Evolutionary conservation across 2,888 invertebrate species (phyloP), one percentile per base, ranked within the genome.

Genomic region (Aricia artaxerxes): DNA sequence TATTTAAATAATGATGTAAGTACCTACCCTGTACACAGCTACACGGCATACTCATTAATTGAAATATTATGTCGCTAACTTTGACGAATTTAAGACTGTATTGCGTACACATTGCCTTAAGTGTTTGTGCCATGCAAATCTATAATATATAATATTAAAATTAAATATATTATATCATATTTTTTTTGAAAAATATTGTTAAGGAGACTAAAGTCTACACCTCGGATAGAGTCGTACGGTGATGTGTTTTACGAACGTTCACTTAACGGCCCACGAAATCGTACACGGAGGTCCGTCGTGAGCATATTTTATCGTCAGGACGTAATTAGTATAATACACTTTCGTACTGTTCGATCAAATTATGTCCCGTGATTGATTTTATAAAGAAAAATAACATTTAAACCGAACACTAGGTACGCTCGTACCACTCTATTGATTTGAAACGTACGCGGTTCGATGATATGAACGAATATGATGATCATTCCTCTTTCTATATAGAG

Each of bases 321-420:
- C 64, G 31, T 64, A 31, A 64, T 64, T 64, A 64, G 64, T 24
- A 64, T 64, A 64, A 64, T 64, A 64, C 24, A 64, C 64, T 31
- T 64, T 78, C 38, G 24, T 31, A 49, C 72, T 2, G 16, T 38
- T 35, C 11, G 49, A 16, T 78, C 11, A 35, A 16, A n/a, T 49
- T 3, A 35, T 35, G 78, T 69, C 6, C 7, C 9, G 31, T 24
- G 24, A 31, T 73, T 73, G 40, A 73, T 73, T 80, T 77, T 78
- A 78, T 80, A 77, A 53, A 80, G 79, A 79, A 77, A 80, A 79
- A 79, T 77, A 49, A 77, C 31, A 78, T 79, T 80, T 80, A 80
- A 80, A 80, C 77, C 61, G 61, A 78, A 79, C 73, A 49, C 80
- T 78, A 75, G 61, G 79, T 80, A 79, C 79, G 79, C 72, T 61